Base-by-base conservation (phyloP, 2,888 invertebrate genomes). In the Strigamia transsilvanica region DNA sequence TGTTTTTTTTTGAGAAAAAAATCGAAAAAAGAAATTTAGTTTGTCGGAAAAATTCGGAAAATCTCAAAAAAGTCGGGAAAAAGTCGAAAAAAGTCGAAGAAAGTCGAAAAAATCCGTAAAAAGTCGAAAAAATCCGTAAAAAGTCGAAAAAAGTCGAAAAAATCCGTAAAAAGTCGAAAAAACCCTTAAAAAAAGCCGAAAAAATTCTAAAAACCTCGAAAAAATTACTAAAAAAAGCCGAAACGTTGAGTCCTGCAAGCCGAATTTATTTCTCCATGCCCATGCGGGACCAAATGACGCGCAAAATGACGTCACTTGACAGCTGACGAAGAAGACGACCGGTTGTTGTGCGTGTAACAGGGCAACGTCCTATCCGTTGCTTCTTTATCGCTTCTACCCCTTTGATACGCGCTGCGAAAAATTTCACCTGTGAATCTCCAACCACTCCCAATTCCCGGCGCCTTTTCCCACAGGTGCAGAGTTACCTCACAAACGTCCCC, bases 361-460 rank as follows among this genome's bases (percentile, higher is more conserved):
- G 27, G 27, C 73, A 73, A 73, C 32, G 73, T 73, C 73, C 73
- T 73, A 13, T 73, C 56, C 56, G 6, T 9, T 18, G 18, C 56
- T 38, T 38, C 38, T 38, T 38, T 38, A 56, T 18, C 56, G 18
- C 56, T n/a, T 3, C 89, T 89, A 84, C 90, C 90, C 80, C 88
- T 88, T 77, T 88, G 86, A 81, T 89, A 88, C 51, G 38, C 88
- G 86, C 41, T 89, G 89, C 85, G n/a, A 79, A 27, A 27, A 27
- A 61, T 51, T 80, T 51, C 41, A 56, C 41, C 42, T 80, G 80
- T 46, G 51, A 80, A 80, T 89, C 89, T 86, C 90, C 90, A 80
- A 90, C 88, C 0, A 90, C 90, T 13, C 90, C 89, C 81, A 87
- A 87, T 61, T 87, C 87, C 6, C 86, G 86, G 61, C 85, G 85